A percentile compares a stretch with the other conserved stretches of the same genome.
These are phyloP conservation scores for Crocodylus rhombifer DNA, from an alignment of 2,797 vertebrate species.

Conservation along the genomic window DNA sequence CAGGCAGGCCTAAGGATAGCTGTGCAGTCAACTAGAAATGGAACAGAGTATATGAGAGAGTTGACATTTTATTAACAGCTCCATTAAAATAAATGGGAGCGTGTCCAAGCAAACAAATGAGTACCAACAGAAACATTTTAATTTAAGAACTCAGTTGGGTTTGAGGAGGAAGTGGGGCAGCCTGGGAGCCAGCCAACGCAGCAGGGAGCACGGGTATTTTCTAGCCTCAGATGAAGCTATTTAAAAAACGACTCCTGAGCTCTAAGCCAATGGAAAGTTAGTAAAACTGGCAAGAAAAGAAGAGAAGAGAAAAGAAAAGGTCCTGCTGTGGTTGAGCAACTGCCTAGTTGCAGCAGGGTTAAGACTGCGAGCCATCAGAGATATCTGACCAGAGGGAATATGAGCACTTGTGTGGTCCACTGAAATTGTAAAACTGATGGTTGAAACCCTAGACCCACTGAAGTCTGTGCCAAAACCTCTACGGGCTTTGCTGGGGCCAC, in stretches of 20 bases:
- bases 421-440: fast-evolving
- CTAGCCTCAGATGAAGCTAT: fast-evolving
- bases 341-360: fast-evolving
- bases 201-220: fast-evolving
- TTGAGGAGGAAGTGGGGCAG: background rate
- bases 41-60: background rate
- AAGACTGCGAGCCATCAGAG: background rate
- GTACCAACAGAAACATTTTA: slow-evolving; percentile 43
- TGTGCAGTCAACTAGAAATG: background rate
- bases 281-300: background rate
- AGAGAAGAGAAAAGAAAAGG: too few relatives aligned
- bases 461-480: fast-evolving
- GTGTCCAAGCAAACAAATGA: slow-evolving; percentile 34
- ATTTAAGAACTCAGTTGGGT: slow-evolving; percentile 26
- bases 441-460: background rate
- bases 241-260: fast-evolving
- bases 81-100: slow-evolving; percentile 51
- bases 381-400: background rate
- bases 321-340: fast-evolving
- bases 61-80: slow-evolving; percentile 67
- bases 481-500: fast-evolving
- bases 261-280: fast-evolving
- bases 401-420: background rate
- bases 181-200: slow-evolving; percentile 4
- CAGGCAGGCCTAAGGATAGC: background rate